These are phyloP conservation scores for Cisticola juncidis DNA, from an alignment of 2,113 vertebrate species.

Conservation along the genomic window DNA sequence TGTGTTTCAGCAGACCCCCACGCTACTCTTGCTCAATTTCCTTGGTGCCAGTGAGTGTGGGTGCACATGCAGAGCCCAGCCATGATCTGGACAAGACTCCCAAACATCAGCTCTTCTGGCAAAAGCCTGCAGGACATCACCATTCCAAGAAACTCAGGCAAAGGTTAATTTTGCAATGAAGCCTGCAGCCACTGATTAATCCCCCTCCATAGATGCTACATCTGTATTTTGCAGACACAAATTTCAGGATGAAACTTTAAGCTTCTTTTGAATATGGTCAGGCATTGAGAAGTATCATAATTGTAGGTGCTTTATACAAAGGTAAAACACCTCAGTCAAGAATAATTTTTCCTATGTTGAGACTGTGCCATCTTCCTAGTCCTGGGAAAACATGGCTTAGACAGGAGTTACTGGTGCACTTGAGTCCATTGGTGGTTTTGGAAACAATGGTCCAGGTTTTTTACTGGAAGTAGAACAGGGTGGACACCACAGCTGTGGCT, in stretches of 20 bases:
- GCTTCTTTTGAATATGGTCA: neutral
- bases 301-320: neutral
- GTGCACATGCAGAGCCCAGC: neutral
- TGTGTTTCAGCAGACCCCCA: neutral
- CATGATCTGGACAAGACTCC: neutral
- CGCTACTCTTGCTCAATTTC: neutral
- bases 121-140: neutral
- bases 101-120: neutral
- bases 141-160: neutral
- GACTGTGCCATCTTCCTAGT: neutral
- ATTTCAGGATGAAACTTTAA: neutral
- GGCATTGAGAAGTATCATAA: neutral
- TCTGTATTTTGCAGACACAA: neutral
- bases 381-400: neutral
- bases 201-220: neutral
- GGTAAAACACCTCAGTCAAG: neutral
- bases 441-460: neutral
- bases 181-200: neutral
- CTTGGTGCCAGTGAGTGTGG: rapidly evolving
- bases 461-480: neutral
- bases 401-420: neutral
- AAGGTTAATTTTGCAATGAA: neutral
- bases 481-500: neutral
- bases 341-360: neutral
- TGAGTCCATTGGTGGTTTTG: neutral